Base-by-base conservation (phyloP, 2,113 vertebrate genomes). In the Zootoca vivipara region DNA sequence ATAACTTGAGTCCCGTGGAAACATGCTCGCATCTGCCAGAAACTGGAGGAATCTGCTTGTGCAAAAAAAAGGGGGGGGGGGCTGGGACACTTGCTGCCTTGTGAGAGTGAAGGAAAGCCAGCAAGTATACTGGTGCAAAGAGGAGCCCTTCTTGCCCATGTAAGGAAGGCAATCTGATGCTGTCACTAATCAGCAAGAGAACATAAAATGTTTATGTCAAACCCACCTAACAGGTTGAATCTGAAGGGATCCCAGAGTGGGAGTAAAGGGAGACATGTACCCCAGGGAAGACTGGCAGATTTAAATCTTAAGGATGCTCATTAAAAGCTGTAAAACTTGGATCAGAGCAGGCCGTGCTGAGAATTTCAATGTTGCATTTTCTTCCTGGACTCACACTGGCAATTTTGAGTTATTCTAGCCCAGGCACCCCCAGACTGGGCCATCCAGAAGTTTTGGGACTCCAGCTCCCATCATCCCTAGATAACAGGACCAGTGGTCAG, bases 331-430 rank as follows among this genome's bases (percentile, higher is more conserved):
- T 46, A 74, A 52, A 4, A 64, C n/a, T 7, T 24, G 15, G 10
- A 10, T 80, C 10, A 28, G 22, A 46, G 3, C 40, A 46, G 2
- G 16, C 22, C 30, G 26, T 52, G 12, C 4, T 81, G 46, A 38
- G 33, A 72, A 56, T 3, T 20, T 73, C 10, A 52, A 46, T 20
- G 65, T 83, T 73, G 33, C 26, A 4, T 10, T 38, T 62, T 22
- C 35, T 35, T 85, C 42, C 30, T 64, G 40, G 56, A 64, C 56
- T 82, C 35, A 74, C 38, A 62, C 22, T 65, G 10, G 35, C 38
- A 62, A 86, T 85, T 88, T 89, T 3, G 85, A 80, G 70, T 93
- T 89, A 20, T 62, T 64, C 79, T 87, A 85, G 26, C 1, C 24
- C 46, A 52, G 46, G 46, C 46, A 52, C 0, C 46, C 46, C 10